These are phyloP conservation scores for Zoanthus solanderi DNA, from an alignment of 92 coral and sea anemone species.

Conservation along the genomic window DNA sequence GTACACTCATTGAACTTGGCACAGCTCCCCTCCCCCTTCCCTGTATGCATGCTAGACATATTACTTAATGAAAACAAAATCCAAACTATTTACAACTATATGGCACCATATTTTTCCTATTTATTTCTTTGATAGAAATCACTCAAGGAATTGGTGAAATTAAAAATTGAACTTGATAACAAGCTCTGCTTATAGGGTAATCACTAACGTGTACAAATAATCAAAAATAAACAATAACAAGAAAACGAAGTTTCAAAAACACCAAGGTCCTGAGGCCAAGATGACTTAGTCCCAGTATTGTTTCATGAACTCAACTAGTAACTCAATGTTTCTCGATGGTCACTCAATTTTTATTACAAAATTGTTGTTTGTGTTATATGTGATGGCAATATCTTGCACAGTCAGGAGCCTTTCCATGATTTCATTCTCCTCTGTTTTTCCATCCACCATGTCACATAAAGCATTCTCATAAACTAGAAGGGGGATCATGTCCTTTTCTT, in stretches of 20 bases:
- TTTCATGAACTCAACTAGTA: slow-evolving; percentile 7
- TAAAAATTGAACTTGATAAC: slow-evolving; percentile 18
- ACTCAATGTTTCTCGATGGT: slow-evolving; percentile 17
- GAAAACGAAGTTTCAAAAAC: slow-evolving; percentile 8
- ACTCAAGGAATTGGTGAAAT: background rate
- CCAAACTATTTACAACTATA: slow-evolving; percentile 9
- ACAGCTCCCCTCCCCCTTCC: slow-evolving; percentile 15
- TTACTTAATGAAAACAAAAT: slow-evolving; percentile 10
- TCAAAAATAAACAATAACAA: slow-evolving; percentile 7
- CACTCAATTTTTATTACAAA: slow-evolving; percentile 9
- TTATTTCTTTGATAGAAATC: slow-evolving; percentile 8
- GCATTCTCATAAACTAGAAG: slow-evolving; percentile 20
- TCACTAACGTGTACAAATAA: slow-evolving; percentile 9
- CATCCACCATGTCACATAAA: slow-evolving; percentile 20
- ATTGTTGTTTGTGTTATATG: slow-evolving; percentile 18
- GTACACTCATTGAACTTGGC: slow-evolving; percentile 22
- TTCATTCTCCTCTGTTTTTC: slow-evolving; percentile 20
- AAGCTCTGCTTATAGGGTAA: slow-evolving; percentile 20
- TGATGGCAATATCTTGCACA: slow-evolving; percentile 23
- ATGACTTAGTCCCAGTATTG: slow-evolving; percentile 18
- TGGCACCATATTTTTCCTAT: slow-evolving; percentile 7
- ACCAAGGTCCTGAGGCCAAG: slow-evolving; percentile 20
- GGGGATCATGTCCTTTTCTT: slow-evolving; percentile 24
- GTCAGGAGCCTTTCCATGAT: slow-evolving; percentile 22
- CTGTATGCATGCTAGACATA: slow-evolving; percentile 17